A percentile compares a stretch with the other conserved stretches of the same genome.
phyloP scores from a whole-genome alignment of 2,888 invertebrate species.

The Carpatolechia fugitivella region DNA sequence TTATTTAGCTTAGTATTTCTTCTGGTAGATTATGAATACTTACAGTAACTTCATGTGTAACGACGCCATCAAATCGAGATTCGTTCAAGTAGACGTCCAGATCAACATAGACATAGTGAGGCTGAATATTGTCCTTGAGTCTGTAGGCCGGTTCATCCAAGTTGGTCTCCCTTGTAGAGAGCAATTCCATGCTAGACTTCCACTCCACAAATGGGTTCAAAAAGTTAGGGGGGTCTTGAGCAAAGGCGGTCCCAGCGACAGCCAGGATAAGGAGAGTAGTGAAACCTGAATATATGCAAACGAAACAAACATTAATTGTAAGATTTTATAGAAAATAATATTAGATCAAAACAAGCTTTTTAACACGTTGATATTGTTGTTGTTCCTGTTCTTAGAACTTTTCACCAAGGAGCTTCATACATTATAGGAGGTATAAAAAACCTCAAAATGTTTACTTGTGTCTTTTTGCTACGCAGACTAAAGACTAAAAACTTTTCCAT shows the following conservation, averaged over 20 bases:
- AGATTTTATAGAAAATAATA: too few relatives aligned
- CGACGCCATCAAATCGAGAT: conserved; percentile 50
- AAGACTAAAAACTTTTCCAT: too few relatives aligned
- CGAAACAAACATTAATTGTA: too few relatives aligned
- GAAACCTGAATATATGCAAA: conserved; percentile 45
- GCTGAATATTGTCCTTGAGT: conserved; percentile 50
- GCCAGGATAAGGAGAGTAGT: neutral
- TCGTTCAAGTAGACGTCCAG: conserved; percentile 55
- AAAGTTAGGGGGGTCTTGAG: neutral
- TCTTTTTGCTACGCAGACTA: too few relatives aligned
- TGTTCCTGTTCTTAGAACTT: too few relatives aligned
- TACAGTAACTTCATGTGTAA: conserved; percentile 42
- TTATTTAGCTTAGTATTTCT: too few relatives aligned
- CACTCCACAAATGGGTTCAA: conserved; percentile 45
- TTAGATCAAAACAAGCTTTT: too few relatives aligned
- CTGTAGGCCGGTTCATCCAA: conserved; percentile 56
- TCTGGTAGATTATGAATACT: too few relatives aligned
- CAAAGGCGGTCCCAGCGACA: neutral
- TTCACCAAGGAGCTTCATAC: too few relatives aligned
- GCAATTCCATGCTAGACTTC: conserved; percentile 47
- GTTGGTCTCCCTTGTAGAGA: conserved; percentile 40
- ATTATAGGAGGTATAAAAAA: too few relatives aligned
- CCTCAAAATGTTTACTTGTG: too few relatives aligned
- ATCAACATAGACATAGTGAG: conserved; percentile 44
- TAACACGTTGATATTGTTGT: too few relatives aligned